phyloP scores from a whole-genome alignment of 2,888 invertebrate species.

The Thereva unica region DNA sequence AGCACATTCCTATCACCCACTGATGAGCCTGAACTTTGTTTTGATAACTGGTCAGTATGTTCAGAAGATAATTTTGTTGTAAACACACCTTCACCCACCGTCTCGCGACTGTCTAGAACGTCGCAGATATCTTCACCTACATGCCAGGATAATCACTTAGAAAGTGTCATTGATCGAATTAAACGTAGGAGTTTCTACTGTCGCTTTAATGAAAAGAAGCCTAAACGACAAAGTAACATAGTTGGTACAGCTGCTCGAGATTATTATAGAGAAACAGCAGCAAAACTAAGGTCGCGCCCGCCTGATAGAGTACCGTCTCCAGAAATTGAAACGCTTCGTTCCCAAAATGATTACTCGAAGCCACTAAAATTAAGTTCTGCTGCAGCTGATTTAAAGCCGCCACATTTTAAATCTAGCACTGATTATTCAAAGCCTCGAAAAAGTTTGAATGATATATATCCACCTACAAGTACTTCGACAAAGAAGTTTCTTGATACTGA shows the following conservation, averaged over 20 bases:
- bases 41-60: conserved; percentile 70
- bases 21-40: conserved; percentile 62
- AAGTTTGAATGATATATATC: conserved; percentile 52
- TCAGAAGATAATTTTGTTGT: conserved; percentile 61
- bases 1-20: conserved; percentile 63
- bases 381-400: conserved; percentile 55
- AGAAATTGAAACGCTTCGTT: conserved; percentile 46
- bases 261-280: conserved; percentile 57
- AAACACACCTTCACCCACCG: conserved; percentile 52
- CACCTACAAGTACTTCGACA: conserved; percentile 41
- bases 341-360: conserved; percentile 53
- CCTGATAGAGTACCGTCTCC: conserved; percentile 51
- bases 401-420: conserved; percentile 50
- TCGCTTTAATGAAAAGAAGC: conserved; percentile 83
- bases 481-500: conserved; percentile 16
- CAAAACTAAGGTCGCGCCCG: conserved; percentile 35
- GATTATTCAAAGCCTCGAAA: conserved; percentile 51
- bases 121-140: conserved; percentile 58
- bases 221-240: conserved; percentile 69
- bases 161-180: conserved; percentile 84
- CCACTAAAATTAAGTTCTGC: conserved; percentile 54
- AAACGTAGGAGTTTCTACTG: conserved; percentile 87
- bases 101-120: conserved; percentile 57
- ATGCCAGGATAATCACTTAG: conserved; percentile 61
- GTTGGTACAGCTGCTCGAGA: conserved; percentile 67